These are phyloP conservation scores for Ramazzottius varieornatus DNA, from an alignment of 2,888 invertebrate genomes.

Conservation along the genomic window DNA sequence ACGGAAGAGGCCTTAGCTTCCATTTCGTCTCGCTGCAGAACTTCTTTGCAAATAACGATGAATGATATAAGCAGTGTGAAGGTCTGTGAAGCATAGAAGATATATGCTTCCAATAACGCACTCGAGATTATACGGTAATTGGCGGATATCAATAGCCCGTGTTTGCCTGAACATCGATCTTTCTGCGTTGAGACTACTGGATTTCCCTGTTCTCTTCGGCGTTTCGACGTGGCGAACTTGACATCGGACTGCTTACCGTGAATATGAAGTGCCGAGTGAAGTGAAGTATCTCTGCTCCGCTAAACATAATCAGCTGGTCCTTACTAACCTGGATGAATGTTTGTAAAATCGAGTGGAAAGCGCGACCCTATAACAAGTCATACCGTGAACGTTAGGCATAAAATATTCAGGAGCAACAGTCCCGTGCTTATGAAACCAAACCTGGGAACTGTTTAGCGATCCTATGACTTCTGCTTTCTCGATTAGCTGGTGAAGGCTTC, in stretches of 20 bases:
- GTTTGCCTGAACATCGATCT: too few relatives aligned
- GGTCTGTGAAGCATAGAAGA: too few relatives aligned
- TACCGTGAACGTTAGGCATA: too few relatives aligned
- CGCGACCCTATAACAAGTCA: neutral
- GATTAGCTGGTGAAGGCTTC: neutral
- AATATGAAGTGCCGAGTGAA: neutral
- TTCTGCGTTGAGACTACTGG: too few relatives aligned
- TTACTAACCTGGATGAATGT: neutral
- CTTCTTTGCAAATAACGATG: neutral
- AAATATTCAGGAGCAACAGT: neutral
- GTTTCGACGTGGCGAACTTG: too few relatives aligned
- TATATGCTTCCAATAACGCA: too few relatives aligned
- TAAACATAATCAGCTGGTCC: neutral
- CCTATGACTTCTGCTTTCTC: neutral
- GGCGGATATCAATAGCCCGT: too few relatives aligned
- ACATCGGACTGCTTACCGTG: neutral
- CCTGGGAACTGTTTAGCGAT: neutral
- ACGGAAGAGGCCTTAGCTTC: too few relatives aligned
- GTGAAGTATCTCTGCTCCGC: neutral
- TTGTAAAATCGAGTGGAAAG: neutral
- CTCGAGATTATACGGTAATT: too few relatives aligned
- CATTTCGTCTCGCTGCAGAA: neutral
- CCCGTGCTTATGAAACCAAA: neutral
- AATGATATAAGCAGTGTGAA: neutral
- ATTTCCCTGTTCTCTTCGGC: too few relatives aligned